Base-by-base conservation (phyloP, 2,113 vertebrate genomes). In the Hypocryptadius cinnamomeus region DNA sequence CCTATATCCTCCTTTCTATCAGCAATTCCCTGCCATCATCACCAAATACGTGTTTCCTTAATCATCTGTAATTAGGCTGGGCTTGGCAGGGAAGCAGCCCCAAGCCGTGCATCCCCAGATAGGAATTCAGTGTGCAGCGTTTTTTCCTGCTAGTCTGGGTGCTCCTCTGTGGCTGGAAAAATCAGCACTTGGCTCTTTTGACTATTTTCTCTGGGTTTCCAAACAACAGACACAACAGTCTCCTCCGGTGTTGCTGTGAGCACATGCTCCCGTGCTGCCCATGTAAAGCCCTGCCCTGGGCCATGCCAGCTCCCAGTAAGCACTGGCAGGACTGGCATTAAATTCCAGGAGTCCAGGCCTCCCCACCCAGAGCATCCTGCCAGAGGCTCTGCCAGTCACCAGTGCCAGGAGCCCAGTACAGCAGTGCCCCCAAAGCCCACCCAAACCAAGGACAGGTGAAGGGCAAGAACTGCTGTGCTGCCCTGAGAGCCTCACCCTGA, bases 141-240 rank as follows among this genome's bases (percentile, higher is more conserved):
- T 92, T 95, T 89, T 95, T 94, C 96, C 94, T 92, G 64, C 89
- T 85, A 2, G 39, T 60, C 89, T 87, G 87, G 51, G 79, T 91
- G 86, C 87, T 95, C 87, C 91, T 85, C 57, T 84, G 85, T 57
- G 76, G 90, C 89, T 85, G 91, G 89, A 92, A 93, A 95, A 92
- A 92, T 39, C 30, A 3, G 72, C 1, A 0, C 79, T 91, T 87
- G 81, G 79, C 82, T 92, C 68, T 85, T 80, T 30, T 13, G 54
- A 85, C 79, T 92, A 28, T 89, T 89, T 89, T 66, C 71, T 80
- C 71, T 5, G 48, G 48, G 85, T 93, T 94, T 87, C 89, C 79
- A 85, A 89, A 87, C 91, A 85, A 86, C 87, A 84, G 86, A 37
- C 83, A 69, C 84, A 90, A 92, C 83, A 92, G 90, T 81, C 56